Evolutionary conservation across 2,113 vertebrate genomes (phyloP), one percentile per base, ranked within the genome.

Genomic region (Uropsilus gracilis): DNA sequence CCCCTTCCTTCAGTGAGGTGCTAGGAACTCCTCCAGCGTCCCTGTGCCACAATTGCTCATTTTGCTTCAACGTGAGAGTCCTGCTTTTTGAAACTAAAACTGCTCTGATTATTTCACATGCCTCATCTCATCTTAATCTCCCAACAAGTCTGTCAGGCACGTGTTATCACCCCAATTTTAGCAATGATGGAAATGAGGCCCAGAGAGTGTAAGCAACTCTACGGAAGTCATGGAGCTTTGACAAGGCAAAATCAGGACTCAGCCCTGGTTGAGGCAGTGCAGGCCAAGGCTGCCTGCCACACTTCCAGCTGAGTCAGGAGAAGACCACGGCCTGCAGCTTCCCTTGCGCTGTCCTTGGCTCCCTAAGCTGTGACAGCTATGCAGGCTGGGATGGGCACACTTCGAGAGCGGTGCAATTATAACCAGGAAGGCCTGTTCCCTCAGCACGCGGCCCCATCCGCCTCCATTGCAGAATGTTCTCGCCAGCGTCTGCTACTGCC

Each of bases 371-470:
- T 2, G 8, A 55, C 57, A 75, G 32, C 44, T 55, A 34, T 46
- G 57, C 50, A 92, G 94, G 50, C 34, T 94, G 89, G 91, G 87
- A 59, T 83, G 76, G 57, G 84, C 92, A 16, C 46, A 48, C 85
- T 84, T 84, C 32, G 91, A 77, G 90, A 94, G 71, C 34, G 48
- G 84, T 13, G 53, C 82, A 86, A 84, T 97, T 95, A 90, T 86
- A 94, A 90, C 86, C 78, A 90, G 96, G 89, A 75, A 75, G 55
- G 46, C 84, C 91, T 96, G 39, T 90, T 96, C 97, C 97, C 94
- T 86, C 64, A 77, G 95, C 97, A 73, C 91, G 97, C 78, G 46
- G 95, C 96, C 66, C 69, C 50, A 34, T 92, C 96, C 84, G 91
- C 71, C 8, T 88, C 95, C 87, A 72, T 97, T 96, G 80, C 96